Conservation (phyloP, 2,888 invertebrate species). For the Macrophya annulata region DNA sequence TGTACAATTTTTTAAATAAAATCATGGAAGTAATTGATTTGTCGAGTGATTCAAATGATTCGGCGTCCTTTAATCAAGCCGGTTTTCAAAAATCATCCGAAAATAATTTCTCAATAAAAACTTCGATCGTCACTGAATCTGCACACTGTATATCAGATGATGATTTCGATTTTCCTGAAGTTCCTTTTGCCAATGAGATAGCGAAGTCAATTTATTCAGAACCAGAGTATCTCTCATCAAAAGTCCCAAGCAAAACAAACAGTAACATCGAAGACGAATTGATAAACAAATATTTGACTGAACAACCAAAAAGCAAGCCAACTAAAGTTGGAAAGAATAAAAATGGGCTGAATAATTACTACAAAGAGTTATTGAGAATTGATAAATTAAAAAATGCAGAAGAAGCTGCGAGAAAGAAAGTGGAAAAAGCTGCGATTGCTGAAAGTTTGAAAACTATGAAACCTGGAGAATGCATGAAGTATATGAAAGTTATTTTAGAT, state of each 20-base stretch:
- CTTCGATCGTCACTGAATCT: not conserved
- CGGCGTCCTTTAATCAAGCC: not conserved
- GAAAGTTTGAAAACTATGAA: constrained; percentile 67
- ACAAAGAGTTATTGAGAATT: constrained; percentile 51
- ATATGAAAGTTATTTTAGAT: constrained; percentile 71
- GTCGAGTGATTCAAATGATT: constrained; percentile 65
- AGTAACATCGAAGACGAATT: constrained; percentile 45
- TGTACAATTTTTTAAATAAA: not conserved
- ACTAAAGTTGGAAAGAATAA: constrained; percentile 33
- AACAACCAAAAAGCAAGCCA: constrained; percentile 8
- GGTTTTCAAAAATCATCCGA: not conserved
- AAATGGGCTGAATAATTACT: constrained; percentile 34
- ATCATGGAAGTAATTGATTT: constrained; percentile 45
- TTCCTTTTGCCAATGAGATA: constrained; percentile 59
- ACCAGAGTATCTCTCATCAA: not conserved
- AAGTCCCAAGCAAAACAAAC: not conserved
- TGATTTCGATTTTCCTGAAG: constrained; percentile 63
- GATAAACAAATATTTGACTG: constrained; percentile 34
- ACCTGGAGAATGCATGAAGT: constrained; percentile 72
- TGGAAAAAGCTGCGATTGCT: constrained; percentile 64
- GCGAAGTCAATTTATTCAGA: not conserved
- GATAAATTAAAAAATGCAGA: constrained; percentile 58
- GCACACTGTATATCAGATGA: constrained; percentile 5
- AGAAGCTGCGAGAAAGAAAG: constrained; percentile 64
- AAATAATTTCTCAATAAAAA: not conserved